These are phyloP conservation scores for Mylabris phalerata DNA, from an alignment of 1,140 invertebrate species.

Conservation along the genomic window DNA sequence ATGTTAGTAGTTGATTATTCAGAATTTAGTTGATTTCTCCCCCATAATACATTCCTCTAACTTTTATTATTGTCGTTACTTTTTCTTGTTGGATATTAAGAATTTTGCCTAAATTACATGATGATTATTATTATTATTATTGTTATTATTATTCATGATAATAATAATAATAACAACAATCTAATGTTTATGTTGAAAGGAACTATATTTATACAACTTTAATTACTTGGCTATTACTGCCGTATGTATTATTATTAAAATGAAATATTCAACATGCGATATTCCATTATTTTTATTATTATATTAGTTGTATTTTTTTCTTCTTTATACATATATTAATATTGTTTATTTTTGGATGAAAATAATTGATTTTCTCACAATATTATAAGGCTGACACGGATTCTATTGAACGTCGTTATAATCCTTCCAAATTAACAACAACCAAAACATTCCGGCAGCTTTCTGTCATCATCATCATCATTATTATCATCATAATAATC, in stretches of 20 bases:
- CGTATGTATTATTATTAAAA: slow-evolving; percentile 26
- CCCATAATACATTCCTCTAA: too few species aligned
- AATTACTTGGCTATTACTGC: slow-evolving; percentile 30
- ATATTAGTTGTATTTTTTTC: slow-evolving; percentile 16
- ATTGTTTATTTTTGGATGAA: too few species aligned
- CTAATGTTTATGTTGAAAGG: slow-evolving; percentile 20
- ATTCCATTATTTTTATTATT: slow-evolving; percentile 20
- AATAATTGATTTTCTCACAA: slow-evolving; percentile 12
- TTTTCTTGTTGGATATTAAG: slow-evolving; percentile 11
- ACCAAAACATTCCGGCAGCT: not conserved
- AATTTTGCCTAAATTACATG: slow-evolving; percentile 13
- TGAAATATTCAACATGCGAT: slow-evolving; percentile 18
- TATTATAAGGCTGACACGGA: slow-evolving; percentile 10
- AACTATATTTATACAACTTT: slow-evolving; percentile 30
- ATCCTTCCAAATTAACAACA: slow-evolving; percentile 4
- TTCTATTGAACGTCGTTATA: not conserved
- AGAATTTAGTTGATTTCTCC: too few species aligned
- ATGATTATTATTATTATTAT: slow-evolving; percentile 23
- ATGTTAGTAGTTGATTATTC: too few species aligned
- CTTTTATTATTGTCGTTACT: slow-evolving; percentile 10
- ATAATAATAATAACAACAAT: slow-evolving; percentile 6
- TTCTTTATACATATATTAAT: not conserved
- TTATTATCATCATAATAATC: too few species aligned
- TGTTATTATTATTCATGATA: not conserved
- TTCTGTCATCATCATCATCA: not conserved